Conservation (phyloP, 2,888 invertebrate species). For the Itoplectis maculator region DNA sequence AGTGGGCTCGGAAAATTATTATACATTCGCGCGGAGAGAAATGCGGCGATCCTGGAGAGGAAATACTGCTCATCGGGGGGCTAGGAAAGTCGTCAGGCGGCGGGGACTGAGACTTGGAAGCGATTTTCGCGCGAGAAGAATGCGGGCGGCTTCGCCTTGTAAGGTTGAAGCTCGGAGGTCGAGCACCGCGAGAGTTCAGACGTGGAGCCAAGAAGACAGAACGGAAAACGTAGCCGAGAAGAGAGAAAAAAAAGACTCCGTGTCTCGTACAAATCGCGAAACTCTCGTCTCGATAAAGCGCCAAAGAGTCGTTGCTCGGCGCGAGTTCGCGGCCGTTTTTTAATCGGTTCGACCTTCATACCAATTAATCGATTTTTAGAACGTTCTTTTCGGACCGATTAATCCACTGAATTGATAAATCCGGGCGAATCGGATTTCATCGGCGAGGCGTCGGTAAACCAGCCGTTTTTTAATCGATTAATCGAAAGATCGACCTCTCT, state of each 20-base stretch:
- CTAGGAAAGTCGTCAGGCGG: not conserved
- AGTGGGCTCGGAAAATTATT: slow-evolving; percentile 1
- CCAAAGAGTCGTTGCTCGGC: slow-evolving; percentile 37
- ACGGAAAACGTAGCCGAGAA: slow-evolving; percentile 1
- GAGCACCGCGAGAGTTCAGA: slow-evolving; percentile 55
- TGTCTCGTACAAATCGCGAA: slow-evolving; percentile 14
- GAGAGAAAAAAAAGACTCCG: not conserved
- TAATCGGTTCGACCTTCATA: no score
- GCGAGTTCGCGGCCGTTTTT: no score
- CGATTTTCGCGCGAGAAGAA: not conserved
- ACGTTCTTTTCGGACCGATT: no score
- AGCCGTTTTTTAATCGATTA: no score
- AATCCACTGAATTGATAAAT: no score
- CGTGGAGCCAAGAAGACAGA: not conserved
- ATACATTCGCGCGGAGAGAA: slow-evolving; percentile 1
- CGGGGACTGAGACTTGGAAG: not conserved
- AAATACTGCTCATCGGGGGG: not conserved
- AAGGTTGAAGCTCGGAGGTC: slow-evolving; percentile 46
- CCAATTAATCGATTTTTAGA: no score
- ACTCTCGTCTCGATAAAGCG: slow-evolving; percentile 47
- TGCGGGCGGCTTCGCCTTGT: not conserved
- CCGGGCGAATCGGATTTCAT: slow-evolving; percentile 60
- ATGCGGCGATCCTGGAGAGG: not conserved
- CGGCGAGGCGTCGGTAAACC: slow-evolving; percentile 40
- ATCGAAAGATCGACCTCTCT: no score